phyloP scores from a whole-genome alignment of 2,797 vertebrate genomes.

The Sternotherus odoratus region DNA sequence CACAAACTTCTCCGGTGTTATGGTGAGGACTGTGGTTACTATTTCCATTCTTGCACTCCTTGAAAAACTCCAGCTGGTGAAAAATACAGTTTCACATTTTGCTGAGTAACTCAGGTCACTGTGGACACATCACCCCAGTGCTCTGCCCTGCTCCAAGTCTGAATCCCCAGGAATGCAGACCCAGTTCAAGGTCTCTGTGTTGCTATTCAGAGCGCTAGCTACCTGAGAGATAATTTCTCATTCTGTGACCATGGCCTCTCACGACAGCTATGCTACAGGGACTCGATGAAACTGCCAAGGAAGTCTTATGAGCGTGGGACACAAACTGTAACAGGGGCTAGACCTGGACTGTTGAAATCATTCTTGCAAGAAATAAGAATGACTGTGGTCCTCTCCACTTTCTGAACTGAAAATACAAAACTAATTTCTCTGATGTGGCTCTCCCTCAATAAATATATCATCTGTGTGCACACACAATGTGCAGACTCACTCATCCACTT shows the following conservation, averaged over 20 bases:
- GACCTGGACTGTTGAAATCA: background rate
- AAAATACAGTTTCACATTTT: background rate
- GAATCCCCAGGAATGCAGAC: background rate
- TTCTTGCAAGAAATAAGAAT: background rate
- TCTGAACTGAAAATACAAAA: background rate
- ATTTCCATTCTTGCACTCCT: background rate
- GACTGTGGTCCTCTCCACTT: background rate
- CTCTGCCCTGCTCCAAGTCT: fast-evolving
- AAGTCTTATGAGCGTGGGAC: background rate
- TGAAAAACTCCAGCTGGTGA: background rate
- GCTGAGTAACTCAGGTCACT: background rate
- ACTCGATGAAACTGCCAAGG: background rate
- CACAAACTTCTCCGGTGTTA: background rate
- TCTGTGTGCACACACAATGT: background rate
- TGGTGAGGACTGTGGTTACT: fast-evolving
- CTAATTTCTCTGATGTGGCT: background rate
- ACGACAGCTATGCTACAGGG: background rate
- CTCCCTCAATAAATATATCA: background rate
- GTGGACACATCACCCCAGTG: background rate
- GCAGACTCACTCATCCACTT: background rate
- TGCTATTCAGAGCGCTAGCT: background rate
- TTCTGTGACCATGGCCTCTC: background rate
- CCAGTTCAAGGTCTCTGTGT: background rate
- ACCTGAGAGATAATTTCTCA: background rate
- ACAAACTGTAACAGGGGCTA: background rate